Conservation (phyloP, 2,888 invertebrate genomes). For the Siphlonurus alternatus region DNA sequence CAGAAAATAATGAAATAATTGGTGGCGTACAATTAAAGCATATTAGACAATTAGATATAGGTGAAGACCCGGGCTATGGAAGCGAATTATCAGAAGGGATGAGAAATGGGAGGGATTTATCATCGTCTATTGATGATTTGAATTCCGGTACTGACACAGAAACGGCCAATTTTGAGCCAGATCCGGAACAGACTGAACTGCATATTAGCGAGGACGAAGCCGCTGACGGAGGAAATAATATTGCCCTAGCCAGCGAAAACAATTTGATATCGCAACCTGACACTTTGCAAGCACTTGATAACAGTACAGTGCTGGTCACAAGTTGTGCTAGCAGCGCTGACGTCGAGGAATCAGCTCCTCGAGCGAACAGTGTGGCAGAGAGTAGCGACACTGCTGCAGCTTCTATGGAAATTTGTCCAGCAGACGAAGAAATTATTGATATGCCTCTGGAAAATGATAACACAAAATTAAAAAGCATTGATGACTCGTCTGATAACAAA, state of each 20-base stretch:
- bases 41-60: not conserved
- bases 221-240: not conserved
- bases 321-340: no score
- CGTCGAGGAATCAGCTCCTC: no score
- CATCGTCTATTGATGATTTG: not conserved
- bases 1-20: not conserved
- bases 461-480: no score
- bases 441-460: no score
- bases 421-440: no score
- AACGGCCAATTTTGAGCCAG: not conserved
- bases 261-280: not conserved
- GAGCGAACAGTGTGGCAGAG: no score
- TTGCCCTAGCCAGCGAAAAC: no score
- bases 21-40: not conserved
- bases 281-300: not conserved
- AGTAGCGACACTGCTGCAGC: no score
- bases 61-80: not conserved
- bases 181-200: not conserved
- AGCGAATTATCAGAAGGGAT: not conserved
- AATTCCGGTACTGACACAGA: not conserved
- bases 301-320: no score
- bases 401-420: no score
- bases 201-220: not conserved
- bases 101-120: not conserved
- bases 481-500: no score